Percentiles rank a stretch among this genome's conserved stretches.
These are phyloP conservation scores for Deilephila porcellus DNA, from an alignment of 2,888 invertebrate genomes.

Conservation along the genomic window DNA sequence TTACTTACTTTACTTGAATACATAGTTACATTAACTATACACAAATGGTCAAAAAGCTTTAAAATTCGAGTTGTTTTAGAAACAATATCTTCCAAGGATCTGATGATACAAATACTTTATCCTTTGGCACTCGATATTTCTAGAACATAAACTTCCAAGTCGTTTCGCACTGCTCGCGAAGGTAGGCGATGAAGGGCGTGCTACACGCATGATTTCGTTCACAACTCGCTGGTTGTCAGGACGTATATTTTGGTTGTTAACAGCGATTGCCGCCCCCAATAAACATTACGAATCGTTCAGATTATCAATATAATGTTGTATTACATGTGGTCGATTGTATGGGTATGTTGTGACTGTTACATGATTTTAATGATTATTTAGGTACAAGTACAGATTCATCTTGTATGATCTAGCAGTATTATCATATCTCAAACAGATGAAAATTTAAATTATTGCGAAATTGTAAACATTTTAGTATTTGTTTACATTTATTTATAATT, in stretches of 20 bases:
- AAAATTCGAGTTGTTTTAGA: too few relatives aligned
- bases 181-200: conserved; percentile 25
- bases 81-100: too few relatives aligned
- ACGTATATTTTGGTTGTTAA: conserved; percentile 65
- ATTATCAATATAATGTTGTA: conserved; percentile 24
- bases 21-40: too few relatives aligned
- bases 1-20: too few relatives aligned
- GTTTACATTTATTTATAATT: too few relatives aligned
- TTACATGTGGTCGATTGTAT: conserved; percentile 29
- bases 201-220: conserved; percentile 54
- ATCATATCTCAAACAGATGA: too few relatives aligned
- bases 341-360: conserved; percentile 15
- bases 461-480: too few relatives aligned
- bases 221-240: conserved; percentile 65
- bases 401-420: too few relatives aligned
- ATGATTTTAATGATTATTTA: conserved; percentile 11
- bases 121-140: conserved; percentile 5
- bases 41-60: too few relatives aligned
- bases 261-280: conserved; percentile 49
- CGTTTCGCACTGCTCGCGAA: not conserved
- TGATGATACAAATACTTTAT: not conserved
- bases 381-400: too few relatives aligned
- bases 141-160: conserved; percentile 25
- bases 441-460: too few relatives aligned
- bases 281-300: conserved; percentile 43